Percentiles rank a stretch among this genome's conserved stretches.
These are phyloP conservation scores for Amniataba percoides DNA, from an alignment of 2,797 vertebrate species.

Conservation along the genomic window DNA sequence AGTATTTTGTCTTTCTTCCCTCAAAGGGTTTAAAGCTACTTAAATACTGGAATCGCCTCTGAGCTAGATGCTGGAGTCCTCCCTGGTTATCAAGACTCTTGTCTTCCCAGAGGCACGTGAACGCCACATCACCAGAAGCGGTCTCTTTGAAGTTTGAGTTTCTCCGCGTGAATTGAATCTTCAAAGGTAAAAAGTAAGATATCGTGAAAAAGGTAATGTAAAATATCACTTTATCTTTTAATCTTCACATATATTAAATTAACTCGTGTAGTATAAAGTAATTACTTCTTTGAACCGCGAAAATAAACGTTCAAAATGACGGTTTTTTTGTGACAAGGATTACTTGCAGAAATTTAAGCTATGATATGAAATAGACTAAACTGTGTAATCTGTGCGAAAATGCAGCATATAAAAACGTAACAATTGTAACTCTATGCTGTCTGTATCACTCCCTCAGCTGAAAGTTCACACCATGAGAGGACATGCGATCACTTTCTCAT, in stretches of 20 bases:
- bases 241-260: not conserved
- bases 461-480: not conserved
- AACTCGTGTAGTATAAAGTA: not conserved
- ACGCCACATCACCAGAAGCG: conserved; percentile 41
- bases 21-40: not conserved
- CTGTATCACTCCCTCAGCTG: too few species aligned
- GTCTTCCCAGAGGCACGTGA: conserved; percentile 16
- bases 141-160: conserved; percentile 52
- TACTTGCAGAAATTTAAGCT: too few species aligned
- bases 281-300: not conserved
- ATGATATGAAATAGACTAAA: not conserved
- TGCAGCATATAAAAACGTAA: not conserved
- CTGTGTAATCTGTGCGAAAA: not conserved
- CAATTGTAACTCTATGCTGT: too few species aligned
- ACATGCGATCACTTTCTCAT: not conserved
- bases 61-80: not conserved
- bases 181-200: conserved; percentile 19
- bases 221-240: not conserved
- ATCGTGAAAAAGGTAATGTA: fast-evolving
- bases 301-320: not conserved
- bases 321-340: not conserved
- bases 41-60: not conserved
- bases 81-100: fast-evolving
- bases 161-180: not conserved
- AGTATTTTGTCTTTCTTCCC: not conserved